A percentile compares a stretch with the other conserved stretches of the same genome.
phyloP scores from a whole-genome alignment of 2,113 vertebrate species.

The Cnemophilus loriae region DNA sequence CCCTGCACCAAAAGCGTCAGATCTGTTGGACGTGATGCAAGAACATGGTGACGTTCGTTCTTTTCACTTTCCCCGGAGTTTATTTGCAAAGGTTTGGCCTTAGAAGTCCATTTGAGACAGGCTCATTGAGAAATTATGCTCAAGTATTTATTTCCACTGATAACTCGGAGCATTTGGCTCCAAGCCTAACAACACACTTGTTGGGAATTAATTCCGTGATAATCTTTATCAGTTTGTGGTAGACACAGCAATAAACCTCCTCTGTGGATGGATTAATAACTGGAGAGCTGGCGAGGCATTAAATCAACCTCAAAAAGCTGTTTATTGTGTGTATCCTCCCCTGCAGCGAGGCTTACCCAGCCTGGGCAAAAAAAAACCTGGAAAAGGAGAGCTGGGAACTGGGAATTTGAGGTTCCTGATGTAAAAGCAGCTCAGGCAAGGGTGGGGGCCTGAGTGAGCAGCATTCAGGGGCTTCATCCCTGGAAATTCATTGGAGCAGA shows the following conservation, averaged over 20 bases:
- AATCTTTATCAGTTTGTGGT: constrained; percentile 29
- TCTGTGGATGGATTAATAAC: neutral
- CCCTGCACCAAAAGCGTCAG: fast-evolving
- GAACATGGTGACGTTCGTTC: neutral
- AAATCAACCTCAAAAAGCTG: constrained; percentile 3
- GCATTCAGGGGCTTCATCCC: neutral
- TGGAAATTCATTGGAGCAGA: neutral
- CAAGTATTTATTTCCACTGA: constrained; percentile 31
- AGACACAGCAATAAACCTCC: constrained; percentile 18
- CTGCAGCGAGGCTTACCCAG: neutral
- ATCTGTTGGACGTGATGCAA: neutral
- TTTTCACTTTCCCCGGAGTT: neutral
- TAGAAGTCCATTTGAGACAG: neutral
- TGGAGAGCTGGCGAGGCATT: neutral
- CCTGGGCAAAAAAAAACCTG: neutral
- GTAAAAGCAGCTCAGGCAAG: neutral
- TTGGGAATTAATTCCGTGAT: constrained; percentile 44
- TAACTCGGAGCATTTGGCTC: constrained; percentile 16
- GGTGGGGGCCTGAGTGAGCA: too few species aligned
- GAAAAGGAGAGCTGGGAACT: neutral
- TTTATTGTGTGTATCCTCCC: neutral
- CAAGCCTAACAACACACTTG: neutral
- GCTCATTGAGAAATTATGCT: constrained; percentile 11
- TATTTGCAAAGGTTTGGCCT: neutral
- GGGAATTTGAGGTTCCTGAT: neutral